Percentiles rank a stretch among this genome's conserved stretches.
Conservation (phyloP, 2,888 invertebrate genomes). For the Drosophila ochracea region DNA sequence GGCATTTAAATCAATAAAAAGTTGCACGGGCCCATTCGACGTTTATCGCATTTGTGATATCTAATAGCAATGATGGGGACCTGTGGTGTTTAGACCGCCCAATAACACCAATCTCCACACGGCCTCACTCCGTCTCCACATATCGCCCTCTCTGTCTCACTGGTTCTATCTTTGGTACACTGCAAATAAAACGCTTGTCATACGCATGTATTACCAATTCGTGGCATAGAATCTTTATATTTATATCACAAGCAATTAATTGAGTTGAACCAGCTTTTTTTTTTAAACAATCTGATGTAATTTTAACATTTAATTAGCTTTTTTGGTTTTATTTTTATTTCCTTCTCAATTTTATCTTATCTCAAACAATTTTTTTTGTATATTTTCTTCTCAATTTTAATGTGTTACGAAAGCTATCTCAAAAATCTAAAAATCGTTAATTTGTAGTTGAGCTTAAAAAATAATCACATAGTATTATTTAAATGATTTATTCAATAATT, state of each 20-base stretch:
- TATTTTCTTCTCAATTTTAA: background rate
- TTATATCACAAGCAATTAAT: background rate
- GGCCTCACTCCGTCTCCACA: background rate
- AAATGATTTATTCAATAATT: background rate
- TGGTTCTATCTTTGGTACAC: background rate
- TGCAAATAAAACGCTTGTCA: background rate
- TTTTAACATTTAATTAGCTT: too few relatives aligned
- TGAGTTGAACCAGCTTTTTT: background rate
- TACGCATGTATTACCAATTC: background rate
- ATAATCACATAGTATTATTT: background rate
- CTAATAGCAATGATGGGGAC: conserved; percentile 64
- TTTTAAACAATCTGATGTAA: background rate
- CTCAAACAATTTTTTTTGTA: background rate
- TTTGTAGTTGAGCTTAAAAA: background rate
- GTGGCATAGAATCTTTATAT: background rate
- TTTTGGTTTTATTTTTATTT: background rate
- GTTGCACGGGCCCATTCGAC: conserved; percentile 45
- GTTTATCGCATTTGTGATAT: conserved; percentile 76
- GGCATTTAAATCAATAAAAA: conserved; percentile 79
- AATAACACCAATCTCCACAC: background rate
- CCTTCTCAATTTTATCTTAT: background rate
- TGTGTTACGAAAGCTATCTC: background rate
- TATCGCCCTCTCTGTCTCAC: background rate
- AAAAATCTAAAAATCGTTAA: background rate
- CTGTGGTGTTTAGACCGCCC: conserved; percentile 27